Evolutionary conservation across 64 coral and sea anemone species (phyloP).

Genomic region (Exaiptasia diaphana): DNA sequence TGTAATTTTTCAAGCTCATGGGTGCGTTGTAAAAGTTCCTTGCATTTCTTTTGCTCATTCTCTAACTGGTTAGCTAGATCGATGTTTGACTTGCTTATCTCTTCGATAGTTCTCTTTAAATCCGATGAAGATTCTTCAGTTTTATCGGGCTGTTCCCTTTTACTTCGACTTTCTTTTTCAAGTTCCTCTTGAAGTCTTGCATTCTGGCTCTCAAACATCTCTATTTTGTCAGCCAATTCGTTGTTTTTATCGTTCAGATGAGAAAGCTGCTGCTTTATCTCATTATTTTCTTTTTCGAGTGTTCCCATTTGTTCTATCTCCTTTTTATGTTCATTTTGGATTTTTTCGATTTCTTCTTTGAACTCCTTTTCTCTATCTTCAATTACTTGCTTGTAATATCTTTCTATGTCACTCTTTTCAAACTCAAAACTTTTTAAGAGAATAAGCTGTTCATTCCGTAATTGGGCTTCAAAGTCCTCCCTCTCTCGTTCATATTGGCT

Average conservation of each 20-base stretch:
- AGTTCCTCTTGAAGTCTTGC: conserved; percentile 30
- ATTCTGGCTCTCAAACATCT: not conserved
- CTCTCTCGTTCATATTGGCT: conserved; percentile 36
- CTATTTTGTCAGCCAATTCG: not conserved
- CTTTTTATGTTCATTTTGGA: conserved; percentile 19
- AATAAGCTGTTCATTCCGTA: conserved; percentile 79
- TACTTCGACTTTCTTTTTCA: not conserved
- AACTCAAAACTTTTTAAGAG: conserved; percentile 72
- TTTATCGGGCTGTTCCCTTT: conserved; percentile 32
- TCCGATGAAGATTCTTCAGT: conserved; percentile 23
- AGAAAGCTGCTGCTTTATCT: not conserved
- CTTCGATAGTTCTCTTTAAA: not conserved
- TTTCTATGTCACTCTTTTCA: conserved; percentile 74
- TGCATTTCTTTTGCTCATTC: conserved; percentile 22
- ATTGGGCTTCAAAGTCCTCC: conserved; percentile 59
- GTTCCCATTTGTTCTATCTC: conserved; percentile 1
- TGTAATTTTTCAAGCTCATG: conserved; percentile 39
- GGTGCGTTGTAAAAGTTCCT: conserved; percentile 7
- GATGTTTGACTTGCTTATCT: conserved; percentile 12
- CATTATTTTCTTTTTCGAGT: conserved; percentile 21
- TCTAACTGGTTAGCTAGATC: conserved; percentile 21
- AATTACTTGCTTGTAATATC: conserved; percentile 43
- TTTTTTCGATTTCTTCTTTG: conserved; percentile 24
- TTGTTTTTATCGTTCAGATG: not conserved
- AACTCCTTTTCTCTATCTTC: conserved; percentile 60